Base-by-base conservation (phyloP, 2,113 vertebrate species). In the Callipepla californica region DNA sequence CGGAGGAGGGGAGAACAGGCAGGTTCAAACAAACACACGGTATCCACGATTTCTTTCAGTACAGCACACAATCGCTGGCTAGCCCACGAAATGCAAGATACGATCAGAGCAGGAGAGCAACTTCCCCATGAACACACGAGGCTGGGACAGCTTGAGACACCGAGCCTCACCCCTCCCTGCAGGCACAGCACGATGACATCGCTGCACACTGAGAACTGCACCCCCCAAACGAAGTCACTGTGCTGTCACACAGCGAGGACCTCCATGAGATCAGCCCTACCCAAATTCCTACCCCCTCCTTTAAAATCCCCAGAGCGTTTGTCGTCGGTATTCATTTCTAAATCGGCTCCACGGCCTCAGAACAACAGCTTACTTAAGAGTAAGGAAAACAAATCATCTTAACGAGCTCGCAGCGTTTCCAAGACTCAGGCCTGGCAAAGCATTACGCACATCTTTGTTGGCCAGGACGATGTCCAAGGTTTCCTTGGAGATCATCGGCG, bases 401-500 rank as follows among this genome's bases (percentile, higher is more conserved):
- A 30, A 75, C 7, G 4, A 48, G 11, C 15, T 40, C 34, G 16
- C 17, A n/a, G 38, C 28, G 16, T 34, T 23, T 51, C 76, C 47
- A 61, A 23, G 80, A 51, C 19, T 6, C 4, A 7, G 7, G 48
- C 65, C 9, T 6, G 6, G 1, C 18, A 38, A 32, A 47, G 14
- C 7, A 25, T 45, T 15, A 98, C 99, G 55, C 94, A 99, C 99
- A 79, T 98, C 98, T 96, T 99, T 99, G 97, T 99, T 98, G 73
- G 97, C 98, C 62, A 99, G 78, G 26, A 99, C 98, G 17, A 99
- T 95, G 90, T 99, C 98, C 0, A 99, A 97, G 0, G 99, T 99
- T 90, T 99, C 97, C 75, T 98, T 98, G 77, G 98, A 98, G 94
- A 99, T 97, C 99, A 99, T 99, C 2, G 99, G 99, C 0, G 99